Percentiles rank a stretch among this genome's conserved stretches.
Evolutionary conservation across 2,888 invertebrate genomes (phyloP).

Genomic region (Troilus luridus): DNA sequence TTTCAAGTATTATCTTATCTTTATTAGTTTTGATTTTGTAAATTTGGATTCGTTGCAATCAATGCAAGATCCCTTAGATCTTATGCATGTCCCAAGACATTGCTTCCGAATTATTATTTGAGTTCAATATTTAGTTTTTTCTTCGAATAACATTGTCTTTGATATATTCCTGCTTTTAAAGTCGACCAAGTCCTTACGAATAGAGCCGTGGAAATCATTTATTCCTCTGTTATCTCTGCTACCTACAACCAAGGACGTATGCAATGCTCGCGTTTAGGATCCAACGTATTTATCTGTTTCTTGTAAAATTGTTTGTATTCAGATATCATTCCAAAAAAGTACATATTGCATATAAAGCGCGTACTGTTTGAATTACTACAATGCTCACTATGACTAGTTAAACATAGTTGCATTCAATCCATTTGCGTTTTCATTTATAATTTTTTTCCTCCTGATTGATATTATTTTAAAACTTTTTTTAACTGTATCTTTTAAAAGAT

Average conservation of each 20-base stretch:
- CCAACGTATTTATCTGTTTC: neutral
- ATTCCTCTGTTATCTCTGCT: constrained; percentile 17
- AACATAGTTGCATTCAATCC: neutral
- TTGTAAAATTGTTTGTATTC: neutral
- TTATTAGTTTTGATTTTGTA: neutral
- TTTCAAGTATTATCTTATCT: constrained; percentile 16
- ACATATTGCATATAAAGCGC: neutral
- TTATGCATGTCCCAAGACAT: neutral
- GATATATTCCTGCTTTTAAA: neutral
- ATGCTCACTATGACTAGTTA: neutral
- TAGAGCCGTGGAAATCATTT: neutral
- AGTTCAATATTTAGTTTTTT: neutral
- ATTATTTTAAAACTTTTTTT: no score
- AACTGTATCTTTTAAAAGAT: no score
- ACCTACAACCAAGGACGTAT: neutral
- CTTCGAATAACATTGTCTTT: no score
- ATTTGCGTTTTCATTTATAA: neutral
- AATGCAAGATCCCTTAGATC: neutral
- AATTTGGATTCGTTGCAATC: neutral
- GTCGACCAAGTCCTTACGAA: neutral
- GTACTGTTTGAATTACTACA: neutral
- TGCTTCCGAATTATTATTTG: neutral
- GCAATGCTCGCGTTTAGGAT: neutral
- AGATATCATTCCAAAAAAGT: neutral
- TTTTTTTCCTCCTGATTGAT: no score